Percentiles rank a stretch among this genome's conserved stretches.
Evolutionary conservation across 2,797 vertebrate genomes (phyloP).

Genomic region (Urocyon cinereoargenteus): DNA sequence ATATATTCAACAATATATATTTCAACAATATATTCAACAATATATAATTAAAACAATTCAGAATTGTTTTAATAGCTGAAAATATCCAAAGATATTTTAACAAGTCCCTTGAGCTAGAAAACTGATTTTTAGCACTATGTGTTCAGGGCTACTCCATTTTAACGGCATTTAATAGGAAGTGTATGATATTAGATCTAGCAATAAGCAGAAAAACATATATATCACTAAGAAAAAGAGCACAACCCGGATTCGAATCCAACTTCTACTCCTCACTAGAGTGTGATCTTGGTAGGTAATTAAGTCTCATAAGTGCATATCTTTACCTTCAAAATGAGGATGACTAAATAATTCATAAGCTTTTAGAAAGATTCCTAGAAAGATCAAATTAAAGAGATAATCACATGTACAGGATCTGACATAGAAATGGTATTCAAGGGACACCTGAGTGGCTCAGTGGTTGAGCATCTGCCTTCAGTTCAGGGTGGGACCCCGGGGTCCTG

Average conservation of each 20-base stretch:
- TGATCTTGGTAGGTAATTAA: not conserved
- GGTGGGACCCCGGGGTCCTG: too few relatives aligned
- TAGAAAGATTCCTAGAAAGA: not conserved
- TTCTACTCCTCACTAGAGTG: not conserved
- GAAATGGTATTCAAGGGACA: not conserved
- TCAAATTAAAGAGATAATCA: constrained; percentile 2
- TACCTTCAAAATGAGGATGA: not conserved
- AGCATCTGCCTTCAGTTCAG: too few relatives aligned
- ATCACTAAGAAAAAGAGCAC: not conserved
- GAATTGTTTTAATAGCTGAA: constrained; percentile 4
- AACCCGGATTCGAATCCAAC: not conserved
- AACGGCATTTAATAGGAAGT: not conserved
- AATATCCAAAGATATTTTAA: not conserved
- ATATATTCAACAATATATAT: too few relatives aligned
- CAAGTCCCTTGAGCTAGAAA: not conserved
- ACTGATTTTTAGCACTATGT: not conserved
- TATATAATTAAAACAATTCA: too few relatives aligned
- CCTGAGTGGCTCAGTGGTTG: too few relatives aligned
- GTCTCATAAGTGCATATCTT: not conserved
- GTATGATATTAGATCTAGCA: not conserved
- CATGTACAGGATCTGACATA: not conserved
- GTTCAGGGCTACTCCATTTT: not conserved
- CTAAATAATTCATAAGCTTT: not conserved
- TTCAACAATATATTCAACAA: too few relatives aligned
- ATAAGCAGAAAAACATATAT: not conserved